These are phyloP conservation scores for Adelges cooleyi DNA, from an alignment of 1,140 invertebrate species.

Conservation along the genomic window DNA sequence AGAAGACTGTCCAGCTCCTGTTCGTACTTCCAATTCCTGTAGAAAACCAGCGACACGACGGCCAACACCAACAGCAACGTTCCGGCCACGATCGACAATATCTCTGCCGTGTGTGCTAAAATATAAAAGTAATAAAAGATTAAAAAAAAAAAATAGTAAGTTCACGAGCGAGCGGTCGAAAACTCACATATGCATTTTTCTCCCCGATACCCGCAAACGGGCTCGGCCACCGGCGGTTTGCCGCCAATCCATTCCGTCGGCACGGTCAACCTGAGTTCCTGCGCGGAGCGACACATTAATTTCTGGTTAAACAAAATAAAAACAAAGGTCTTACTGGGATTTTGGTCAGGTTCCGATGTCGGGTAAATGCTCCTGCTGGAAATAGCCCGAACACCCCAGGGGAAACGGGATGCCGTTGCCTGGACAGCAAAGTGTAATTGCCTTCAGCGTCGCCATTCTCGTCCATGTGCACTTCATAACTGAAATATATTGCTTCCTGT, in stretches of 20 bases:
- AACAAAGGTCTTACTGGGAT: conserved; percentile 44
- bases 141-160: conserved; percentile 6
- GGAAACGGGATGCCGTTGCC: conserved; percentile 39
- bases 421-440: conserved; percentile 82
- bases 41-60: conserved; percentile 56
- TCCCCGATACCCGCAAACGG: conserved; percentile 78
- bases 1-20: conserved; percentile 85
- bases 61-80: conserved; percentile 56
- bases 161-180: too few relatives aligned
- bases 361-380: conserved; percentile 55
- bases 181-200: conserved; percentile 81
- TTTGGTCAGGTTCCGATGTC: conserved; percentile 38
- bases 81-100: conserved; percentile 55
- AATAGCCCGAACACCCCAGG: conserved; percentile 56
- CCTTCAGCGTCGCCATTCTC: conserved; percentile 89
- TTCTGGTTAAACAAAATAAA: background rate
- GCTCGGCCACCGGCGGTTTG: conserved; percentile 79
- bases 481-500: conserved; percentile 36
- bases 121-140: conserved; percentile 25
- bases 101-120: conserved; percentile 68
- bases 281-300: background rate
- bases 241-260: conserved; percentile 60
- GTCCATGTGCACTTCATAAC: conserved; percentile 84
- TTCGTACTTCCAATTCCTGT: conserved; percentile 88
- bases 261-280: conserved; percentile 19